phyloP scores from a whole-genome alignment of 92 coral and sea anemone species.

The Nematostella vectensis region DNA sequence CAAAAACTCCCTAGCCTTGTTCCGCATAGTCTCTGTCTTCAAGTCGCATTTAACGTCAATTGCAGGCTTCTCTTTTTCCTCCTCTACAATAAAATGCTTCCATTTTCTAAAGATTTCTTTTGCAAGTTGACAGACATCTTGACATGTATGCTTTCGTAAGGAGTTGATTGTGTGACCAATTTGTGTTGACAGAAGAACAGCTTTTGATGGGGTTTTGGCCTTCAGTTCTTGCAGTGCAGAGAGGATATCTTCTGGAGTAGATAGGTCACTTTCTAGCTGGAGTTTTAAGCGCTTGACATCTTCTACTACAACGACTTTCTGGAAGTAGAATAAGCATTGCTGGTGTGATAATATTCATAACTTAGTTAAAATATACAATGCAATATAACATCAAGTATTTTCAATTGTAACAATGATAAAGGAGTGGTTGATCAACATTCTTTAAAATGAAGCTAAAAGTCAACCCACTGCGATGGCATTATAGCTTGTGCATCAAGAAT shows the following conservation, averaged over 20 bases:
- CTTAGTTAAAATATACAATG: too few relatives aligned
- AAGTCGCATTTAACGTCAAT: slow-evolving; percentile 76
- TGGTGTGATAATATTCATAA: too few relatives aligned
- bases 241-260: slow-evolving; percentile 37
- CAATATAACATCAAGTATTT: too few relatives aligned
- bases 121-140: slow-evolving; percentile 41
- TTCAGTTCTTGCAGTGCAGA: slow-evolving; percentile 45
- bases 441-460: too few relatives aligned
- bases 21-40: slow-evolving; percentile 51
- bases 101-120: slow-evolving; percentile 58
- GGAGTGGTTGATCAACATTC: too few relatives aligned
- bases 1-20: slow-evolving; percentile 53
- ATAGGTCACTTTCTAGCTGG: slow-evolving; percentile 38
- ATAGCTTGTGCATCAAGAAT: too few relatives aligned
- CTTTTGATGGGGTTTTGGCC: slow-evolving; percentile 46
- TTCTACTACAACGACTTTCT: slow-evolving; percentile 78
- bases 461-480: too few relatives aligned
- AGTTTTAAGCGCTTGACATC: slow-evolving; percentile 48
- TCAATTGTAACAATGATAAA: too few relatives aligned
- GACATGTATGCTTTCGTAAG: slow-evolving; percentile 38
- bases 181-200: slow-evolving; percentile 55
- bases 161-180: slow-evolving; percentile 61
- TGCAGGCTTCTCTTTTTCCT: slow-evolving; percentile 33
- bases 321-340: slow-evolving; percentile 16
- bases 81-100: slow-evolving; percentile 47